phyloP scores from a whole-genome alignment of 2,888 invertebrate genomes.

The Suillia variegata region DNA sequence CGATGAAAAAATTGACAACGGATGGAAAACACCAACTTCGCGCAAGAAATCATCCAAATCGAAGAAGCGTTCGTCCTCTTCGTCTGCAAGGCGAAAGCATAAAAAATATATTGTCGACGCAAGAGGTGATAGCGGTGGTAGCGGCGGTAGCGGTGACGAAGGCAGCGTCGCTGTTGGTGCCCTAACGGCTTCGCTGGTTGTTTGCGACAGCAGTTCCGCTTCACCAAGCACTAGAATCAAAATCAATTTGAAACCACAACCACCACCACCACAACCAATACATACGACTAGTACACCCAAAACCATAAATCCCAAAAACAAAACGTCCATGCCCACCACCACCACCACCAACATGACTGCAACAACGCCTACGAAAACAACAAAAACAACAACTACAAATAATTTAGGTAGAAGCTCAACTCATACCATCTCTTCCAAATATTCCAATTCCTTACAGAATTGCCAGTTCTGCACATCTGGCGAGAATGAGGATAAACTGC shows the following conservation, averaged over 20 bases:
- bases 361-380: conserved; percentile 35
- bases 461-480: conserved; percentile 97
- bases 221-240: conserved; percentile 41
- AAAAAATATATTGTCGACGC: background rate
- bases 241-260: conserved; percentile 49
- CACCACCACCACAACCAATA: no score
- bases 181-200: conserved; percentile 7
- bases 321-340: conserved; percentile 21
- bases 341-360: conserved; percentile 30
- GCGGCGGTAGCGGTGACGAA: background rate
- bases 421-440: conserved; percentile 53
- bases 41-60: conserved; percentile 13
- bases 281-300: conserved; percentile 27
- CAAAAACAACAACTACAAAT: conserved; percentile 35
- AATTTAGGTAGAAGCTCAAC: conserved; percentile 38
- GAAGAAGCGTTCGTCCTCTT: background rate
- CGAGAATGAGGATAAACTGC: conserved; percentile 92
- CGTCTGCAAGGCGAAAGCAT: background rate
- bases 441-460: conserved; percentile 71
- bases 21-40: background rate
- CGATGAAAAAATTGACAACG: background rate
- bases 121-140: background rate
- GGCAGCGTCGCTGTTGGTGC: background rate
- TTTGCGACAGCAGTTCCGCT: conserved; percentile 1
- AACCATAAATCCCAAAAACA: conserved; percentile 12